phyloP scores from a whole-genome alignment of 1,140 invertebrate species.

The Pogonomyrmex californicus region DNA sequence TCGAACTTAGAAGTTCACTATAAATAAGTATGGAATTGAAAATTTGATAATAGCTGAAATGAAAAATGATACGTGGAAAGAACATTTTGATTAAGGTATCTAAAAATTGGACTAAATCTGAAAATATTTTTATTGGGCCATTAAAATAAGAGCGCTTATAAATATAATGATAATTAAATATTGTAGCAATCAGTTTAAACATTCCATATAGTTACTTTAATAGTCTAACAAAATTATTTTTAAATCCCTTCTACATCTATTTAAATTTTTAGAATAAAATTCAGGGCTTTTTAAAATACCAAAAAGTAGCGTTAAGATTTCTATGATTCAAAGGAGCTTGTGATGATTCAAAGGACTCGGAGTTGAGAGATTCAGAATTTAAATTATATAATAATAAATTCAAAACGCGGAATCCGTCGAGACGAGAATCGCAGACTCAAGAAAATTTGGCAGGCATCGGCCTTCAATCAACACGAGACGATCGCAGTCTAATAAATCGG shows the following conservation, averaged over 20 bases:
- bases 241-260: no score
- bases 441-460: not conserved
- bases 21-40: not conserved
- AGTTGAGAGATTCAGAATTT: not conserved
- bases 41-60: not conserved
- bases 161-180: no score
- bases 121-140: no score
- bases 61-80: not conserved
- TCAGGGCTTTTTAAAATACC: not conserved
- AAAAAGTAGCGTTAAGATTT: not conserved
- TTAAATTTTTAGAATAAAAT: not conserved
- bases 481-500: constrained; percentile 45
- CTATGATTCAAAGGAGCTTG: not conserved
- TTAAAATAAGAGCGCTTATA: no score
- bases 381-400: not conserved
- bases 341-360: not conserved
- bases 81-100: no score
- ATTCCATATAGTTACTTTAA: no score
- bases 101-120: no score
- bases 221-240: no score
- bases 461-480: not conserved
- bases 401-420: not conserved
- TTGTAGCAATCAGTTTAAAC: no score
- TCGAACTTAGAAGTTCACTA: not conserved
- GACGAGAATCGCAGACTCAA: not conserved